Base-by-base conservation (phyloP, 2,113 vertebrate genomes). In the Desmodus rotundus region DNA sequence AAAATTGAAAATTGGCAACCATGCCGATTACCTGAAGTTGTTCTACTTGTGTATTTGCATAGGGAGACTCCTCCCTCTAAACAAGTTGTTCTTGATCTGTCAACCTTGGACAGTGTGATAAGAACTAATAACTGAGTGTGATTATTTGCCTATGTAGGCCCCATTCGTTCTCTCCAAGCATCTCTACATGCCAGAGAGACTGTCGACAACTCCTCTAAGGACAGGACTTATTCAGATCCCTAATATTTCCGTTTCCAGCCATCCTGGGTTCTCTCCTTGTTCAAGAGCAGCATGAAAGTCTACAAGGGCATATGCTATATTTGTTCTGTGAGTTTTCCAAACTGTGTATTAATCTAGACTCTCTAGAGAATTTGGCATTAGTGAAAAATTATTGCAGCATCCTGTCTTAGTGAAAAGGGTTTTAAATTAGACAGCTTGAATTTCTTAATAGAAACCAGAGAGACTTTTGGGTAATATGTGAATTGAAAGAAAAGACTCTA, bases 401-500 rank as follows among this genome's bases (percentile, higher is more conserved):
- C 67, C 65, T 85, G 56, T 68, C 72, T 67, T 61, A 22, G n/a
- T 65, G 83, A 95, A 81, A 85, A 94, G 38, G 5, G 16, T 83
- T 97, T 78, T 54, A 88, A 82, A 85, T 83, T 38, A 52, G 65
- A 92, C 33, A 80, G 50, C 33, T 74, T 54, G 19, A 67, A 80
- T 93, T 96, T 93, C 82, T 87, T 95, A 89, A 91, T 54, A 89
- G 63, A 89, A 93, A 83, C 65, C 81, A 91, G 94, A 95, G 78
- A 93, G 58, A 95, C 80, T 95, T 96, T 54, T 2, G 38, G 47
- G 74, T 95, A 80, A 47, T 87, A 74, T 20, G 22, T 68, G 91
- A 90, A 97, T 68, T 58, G 36, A 91, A 97, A 93, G 82, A 83
- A 95, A 93, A 91, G 86, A 84, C 80, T 91, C 89, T 65, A 72